phyloP scores from a whole-genome alignment of 2,888 invertebrate species.

The Cataglyphis livida region DNA sequence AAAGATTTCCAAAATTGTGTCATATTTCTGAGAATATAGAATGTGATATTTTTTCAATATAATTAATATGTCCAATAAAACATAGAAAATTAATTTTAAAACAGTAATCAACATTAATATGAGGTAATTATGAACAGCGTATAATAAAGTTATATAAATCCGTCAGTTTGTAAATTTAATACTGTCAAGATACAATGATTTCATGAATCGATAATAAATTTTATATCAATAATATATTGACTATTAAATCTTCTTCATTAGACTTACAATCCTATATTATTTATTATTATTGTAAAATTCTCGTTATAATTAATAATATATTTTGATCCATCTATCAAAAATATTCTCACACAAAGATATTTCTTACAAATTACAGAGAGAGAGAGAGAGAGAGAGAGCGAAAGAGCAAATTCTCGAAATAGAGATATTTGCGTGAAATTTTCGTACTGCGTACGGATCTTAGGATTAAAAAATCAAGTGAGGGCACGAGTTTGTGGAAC shows the following conservation, averaged over 20 bases:
- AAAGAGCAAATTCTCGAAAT: not conserved
- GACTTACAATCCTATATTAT: not conserved
- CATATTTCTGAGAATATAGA: not conserved
- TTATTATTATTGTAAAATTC: not conserved
- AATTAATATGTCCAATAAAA: not conserved
- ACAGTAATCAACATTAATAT: not conserved
- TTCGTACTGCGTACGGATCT: too few species aligned
- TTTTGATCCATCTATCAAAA: not conserved
- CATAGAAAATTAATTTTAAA: not conserved
- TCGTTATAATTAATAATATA: not conserved
- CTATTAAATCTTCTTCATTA: not conserved
- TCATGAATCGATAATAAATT: not conserved
- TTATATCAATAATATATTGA: not conserved
- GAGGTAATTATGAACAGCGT: not conserved
- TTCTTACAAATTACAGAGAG: not conserved
- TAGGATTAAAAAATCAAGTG: not conserved
- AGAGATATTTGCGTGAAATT: not conserved
- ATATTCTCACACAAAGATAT: not conserved
- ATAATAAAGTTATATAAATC: not conserved
- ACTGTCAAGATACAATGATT: not conserved
- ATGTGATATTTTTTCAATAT: not conserved
- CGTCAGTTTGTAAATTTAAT: not conserved
- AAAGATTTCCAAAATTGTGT: not conserved
- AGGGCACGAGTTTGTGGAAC: not conserved
- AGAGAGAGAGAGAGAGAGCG: not conserved